These are phyloP conservation scores for Bolinopsis microptera DNA, from an alignment of 37 sponge, comb jelly and placozoan species.

Conservation along the genomic window DNA sequence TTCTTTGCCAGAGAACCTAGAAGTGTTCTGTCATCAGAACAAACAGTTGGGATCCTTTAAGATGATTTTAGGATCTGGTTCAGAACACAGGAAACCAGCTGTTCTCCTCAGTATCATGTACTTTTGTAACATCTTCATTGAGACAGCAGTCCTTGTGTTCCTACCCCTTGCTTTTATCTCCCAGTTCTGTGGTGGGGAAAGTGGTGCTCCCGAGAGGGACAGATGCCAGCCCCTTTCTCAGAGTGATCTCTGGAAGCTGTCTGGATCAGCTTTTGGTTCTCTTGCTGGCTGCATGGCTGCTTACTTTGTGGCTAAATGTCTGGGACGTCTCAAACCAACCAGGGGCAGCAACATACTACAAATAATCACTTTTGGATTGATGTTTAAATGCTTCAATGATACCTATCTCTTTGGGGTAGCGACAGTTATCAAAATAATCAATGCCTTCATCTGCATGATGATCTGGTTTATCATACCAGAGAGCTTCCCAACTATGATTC, in stretches of 20 bases:
- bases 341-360: not conserved
- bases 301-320: slow-evolving; percentile 5
- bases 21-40: slow-evolving; percentile 49
- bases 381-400: slow-evolving; percentile 45
- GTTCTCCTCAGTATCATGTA: slow-evolving; percentile 39
- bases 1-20: not conserved
- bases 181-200: not conserved
- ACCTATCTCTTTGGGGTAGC: slow-evolving; percentile 46
- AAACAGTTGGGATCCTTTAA: not conserved
- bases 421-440: slow-evolving; percentile 26
- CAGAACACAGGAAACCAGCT: not conserved
- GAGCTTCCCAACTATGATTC: slow-evolving; percentile 45
- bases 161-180: slow-evolving; percentile 44
- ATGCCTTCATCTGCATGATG: slow-evolving; percentile 54
- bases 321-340: slow-evolving; percentile 24
- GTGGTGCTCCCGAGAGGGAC: not conserved
- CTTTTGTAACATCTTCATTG: slow-evolving; percentile 50
- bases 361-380: not conserved
- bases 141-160: slow-evolving; percentile 44
- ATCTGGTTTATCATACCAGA: slow-evolving; percentile 58
- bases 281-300: slow-evolving; percentile 40
- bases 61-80: not conserved
- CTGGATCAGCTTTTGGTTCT: slow-evolving; percentile 7
- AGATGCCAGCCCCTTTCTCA: not conserved
- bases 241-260: not conserved